phyloP scores from a whole-genome alignment of 2,797 vertebrate species.

The Gallirallus australis region DNA sequence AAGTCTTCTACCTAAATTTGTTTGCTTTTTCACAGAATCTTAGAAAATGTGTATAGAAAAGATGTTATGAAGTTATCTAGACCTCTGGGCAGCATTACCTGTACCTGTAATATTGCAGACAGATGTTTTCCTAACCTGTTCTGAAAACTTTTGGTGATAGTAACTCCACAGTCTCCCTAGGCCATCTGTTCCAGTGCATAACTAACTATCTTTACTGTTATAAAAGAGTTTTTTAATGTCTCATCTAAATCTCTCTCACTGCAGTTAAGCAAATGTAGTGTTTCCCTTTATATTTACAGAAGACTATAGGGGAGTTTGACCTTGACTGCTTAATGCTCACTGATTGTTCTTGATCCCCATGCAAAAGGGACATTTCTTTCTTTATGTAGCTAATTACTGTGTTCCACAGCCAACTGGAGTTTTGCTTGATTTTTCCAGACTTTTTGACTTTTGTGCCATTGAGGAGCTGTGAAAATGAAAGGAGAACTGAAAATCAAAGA shows the following conservation, averaged over 20 bases:
- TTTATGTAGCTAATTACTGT: not conserved
- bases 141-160: constrained; percentile 41
- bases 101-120: constrained; percentile 33
- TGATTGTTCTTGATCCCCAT: not conserved
- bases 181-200: constrained; percentile 70
- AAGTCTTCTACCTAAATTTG: not conserved
- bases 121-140: constrained; percentile 72
- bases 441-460: not conserved
- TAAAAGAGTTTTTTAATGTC: constrained; percentile 52
- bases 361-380: not conserved
- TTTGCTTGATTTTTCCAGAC: not conserved
- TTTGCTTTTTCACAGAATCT: not conserved
- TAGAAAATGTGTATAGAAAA: constrained; percentile 21
- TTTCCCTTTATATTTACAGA: constrained; percentile 36
- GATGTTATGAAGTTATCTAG: constrained; percentile 52
- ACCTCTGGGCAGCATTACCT: constrained; percentile 66
- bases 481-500: not conserved
- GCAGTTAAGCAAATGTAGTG: constrained; percentile 56
- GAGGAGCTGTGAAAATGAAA: not conserved
- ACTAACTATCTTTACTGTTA: constrained; percentile 60
- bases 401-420: not conserved
- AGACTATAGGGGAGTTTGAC: constrained; percentile 38
- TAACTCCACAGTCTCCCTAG: constrained; percentile 39
- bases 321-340: constrained; percentile 34
- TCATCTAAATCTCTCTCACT: constrained; percentile 28